These are phyloP conservation scores for Microcebus jonahi DNA, from an alignment of 2,113 vertebrate genomes.

Conservation along the genomic window DNA sequence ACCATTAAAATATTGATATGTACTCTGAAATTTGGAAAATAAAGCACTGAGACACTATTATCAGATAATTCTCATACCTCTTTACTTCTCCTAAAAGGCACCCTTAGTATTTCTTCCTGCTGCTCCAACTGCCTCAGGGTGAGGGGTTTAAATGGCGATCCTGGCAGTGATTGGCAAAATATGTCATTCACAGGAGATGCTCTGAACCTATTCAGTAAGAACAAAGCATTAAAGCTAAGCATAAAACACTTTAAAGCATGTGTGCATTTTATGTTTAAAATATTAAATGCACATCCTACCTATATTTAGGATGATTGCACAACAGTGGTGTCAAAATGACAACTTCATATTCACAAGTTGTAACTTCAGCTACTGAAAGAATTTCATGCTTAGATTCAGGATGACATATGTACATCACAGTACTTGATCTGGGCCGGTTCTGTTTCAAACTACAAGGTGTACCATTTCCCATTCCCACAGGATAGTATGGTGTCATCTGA, in stretches of 20 bases:
- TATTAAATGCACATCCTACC: slow-evolving; percentile 84
- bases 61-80: slow-evolving; percentile 84
- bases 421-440: slow-evolving; percentile 91
- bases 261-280: slow-evolving; percentile 44
- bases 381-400: slow-evolving; percentile 99
- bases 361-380: slow-evolving; percentile 96
- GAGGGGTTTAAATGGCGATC: slow-evolving; percentile 94
- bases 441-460: slow-evolving; percentile 95
- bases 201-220: slow-evolving; percentile 88
- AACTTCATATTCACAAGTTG: slow-evolving; percentile 98
- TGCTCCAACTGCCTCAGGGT: slow-evolving; percentile 92
- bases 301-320: slow-evolving; percentile 96
- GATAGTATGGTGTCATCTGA: slow-evolving; percentile 96
- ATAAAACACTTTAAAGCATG: background rate
- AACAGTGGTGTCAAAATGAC: slow-evolving; percentile 97
- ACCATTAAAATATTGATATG: background rate
- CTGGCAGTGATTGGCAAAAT: slow-evolving; percentile 95
- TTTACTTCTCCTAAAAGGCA: slow-evolving; percentile 89
- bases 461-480: slow-evolving; percentile 95
- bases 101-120: slow-evolving; percentile 92
- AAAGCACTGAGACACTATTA: background rate
- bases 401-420: slow-evolving; percentile 97
- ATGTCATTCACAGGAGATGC: slow-evolving; percentile 97
- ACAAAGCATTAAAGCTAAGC: slow-evolving; percentile 41
- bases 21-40: slow-evolving; percentile 30